Conservation (phyloP, 2,797 vertebrate species). For the Pantherophis alleghaniensis region DNA sequence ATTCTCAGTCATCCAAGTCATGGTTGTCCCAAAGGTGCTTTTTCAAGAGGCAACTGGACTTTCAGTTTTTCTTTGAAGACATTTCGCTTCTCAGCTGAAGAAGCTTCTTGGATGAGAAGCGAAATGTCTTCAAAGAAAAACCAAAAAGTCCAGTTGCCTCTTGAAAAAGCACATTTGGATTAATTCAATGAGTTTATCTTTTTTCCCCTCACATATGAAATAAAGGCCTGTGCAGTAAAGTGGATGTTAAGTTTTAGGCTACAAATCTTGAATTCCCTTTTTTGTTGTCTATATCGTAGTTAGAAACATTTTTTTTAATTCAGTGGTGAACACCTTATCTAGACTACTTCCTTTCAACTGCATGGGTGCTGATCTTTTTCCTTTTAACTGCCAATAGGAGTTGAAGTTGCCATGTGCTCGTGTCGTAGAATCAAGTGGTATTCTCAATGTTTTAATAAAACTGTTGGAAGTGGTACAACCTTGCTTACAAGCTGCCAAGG, state of each 20-base stretch:
- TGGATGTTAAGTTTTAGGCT: neutral
- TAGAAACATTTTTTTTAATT: neutral
- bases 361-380: neutral
- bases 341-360: neutral
- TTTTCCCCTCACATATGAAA: neutral
- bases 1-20: too few species aligned
- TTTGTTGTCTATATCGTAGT: neutral
- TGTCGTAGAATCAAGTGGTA: slow-evolving; percentile 90
- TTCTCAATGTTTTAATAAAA: slow-evolving; percentile 92
- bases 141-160: too few species aligned
- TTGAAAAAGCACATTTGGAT: too few species aligned
- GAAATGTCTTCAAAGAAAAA: too few species aligned
- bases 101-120: too few species aligned
- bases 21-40: too few species aligned
- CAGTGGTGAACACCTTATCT: neutral
- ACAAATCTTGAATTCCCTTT: neutral
- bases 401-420: slow-evolving; percentile 89
- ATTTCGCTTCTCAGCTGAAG: too few species aligned
- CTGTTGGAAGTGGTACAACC: slow-evolving; percentile 95
- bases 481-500: slow-evolving; percentile 92
- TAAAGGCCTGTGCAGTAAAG: neutral
- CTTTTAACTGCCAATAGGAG: slow-evolving; percentile 71
- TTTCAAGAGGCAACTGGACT: too few species aligned
- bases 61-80: too few species aligned
- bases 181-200: neutral